A percentile compares a stretch with the other conserved stretches of the same genome.
These are phyloP conservation scores for Macrosteles quadrilineatus DNA, from an alignment of 1,140 invertebrate genomes.

Conservation along the genomic window DNA sequence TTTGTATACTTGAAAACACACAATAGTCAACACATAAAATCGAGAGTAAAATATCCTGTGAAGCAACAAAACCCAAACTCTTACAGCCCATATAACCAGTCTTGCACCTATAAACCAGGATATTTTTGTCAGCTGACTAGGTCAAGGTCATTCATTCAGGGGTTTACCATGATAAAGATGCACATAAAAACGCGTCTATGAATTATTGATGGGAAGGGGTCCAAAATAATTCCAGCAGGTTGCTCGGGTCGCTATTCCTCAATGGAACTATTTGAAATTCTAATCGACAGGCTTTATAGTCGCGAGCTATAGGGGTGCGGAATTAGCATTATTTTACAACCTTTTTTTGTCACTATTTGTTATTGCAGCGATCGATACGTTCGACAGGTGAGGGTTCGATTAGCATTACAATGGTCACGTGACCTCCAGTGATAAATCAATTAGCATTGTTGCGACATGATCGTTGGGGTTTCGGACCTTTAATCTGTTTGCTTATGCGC, in stretches of 20 bases:
- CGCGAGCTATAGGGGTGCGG: slow-evolving; percentile 10
- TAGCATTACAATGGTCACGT: slow-evolving; percentile 15
- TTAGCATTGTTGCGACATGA: slow-evolving; percentile 22
- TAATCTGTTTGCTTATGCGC: slow-evolving; percentile 25
- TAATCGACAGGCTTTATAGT: slow-evolving; percentile 33
- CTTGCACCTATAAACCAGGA: too few species aligned
- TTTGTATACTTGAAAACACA: too few species aligned
- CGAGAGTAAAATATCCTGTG: too few species aligned
- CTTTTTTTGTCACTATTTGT: slow-evolving; percentile 29
- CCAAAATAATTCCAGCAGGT: slow-evolving; percentile 25
- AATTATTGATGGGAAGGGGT: slow-evolving; percentile 27
- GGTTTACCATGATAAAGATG: slow-evolving; percentile 21
- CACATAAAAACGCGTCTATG: slow-evolving; percentile 27
- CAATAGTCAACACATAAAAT: too few species aligned
- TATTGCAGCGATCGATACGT: slow-evolving; percentile 19
- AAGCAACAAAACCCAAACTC: too few species aligned
- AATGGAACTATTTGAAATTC: slow-evolving; percentile 40
- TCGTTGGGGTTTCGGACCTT: slow-evolving; percentile 10
- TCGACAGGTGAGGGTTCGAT: slow-evolving; percentile 21
- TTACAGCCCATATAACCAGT: too few species aligned
- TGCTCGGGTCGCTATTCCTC: slow-evolving; percentile 22
- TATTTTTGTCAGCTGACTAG: not conserved
- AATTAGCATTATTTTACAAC: slow-evolving; percentile 31
- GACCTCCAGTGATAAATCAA: slow-evolving; percentile 19
- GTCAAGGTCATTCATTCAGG: slow-evolving; percentile 1